Evolutionary conservation across 2,113 vertebrate genomes (phyloP).

Genomic region (Bambusicola thoracicus): DNA sequence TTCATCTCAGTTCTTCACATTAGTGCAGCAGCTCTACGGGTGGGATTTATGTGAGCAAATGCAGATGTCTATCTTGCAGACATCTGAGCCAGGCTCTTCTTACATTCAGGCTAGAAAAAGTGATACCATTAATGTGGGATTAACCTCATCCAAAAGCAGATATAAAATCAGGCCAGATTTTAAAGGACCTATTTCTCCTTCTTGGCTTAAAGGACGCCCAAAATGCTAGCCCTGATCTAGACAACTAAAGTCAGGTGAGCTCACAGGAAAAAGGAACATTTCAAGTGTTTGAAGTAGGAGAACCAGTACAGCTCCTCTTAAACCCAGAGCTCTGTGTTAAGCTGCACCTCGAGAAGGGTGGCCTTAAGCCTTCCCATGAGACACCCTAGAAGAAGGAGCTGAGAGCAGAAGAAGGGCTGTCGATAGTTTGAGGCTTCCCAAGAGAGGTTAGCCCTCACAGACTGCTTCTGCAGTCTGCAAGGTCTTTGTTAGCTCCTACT

Average conservation of each 20-base stretch:
- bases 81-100: constrained; percentile 63
- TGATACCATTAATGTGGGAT: constrained; percentile 66
- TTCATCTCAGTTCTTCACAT: constrained; percentile 52
- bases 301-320: background rate
- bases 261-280: background rate
- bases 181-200: background rate
- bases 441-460: background rate
- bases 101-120: constrained; percentile 40
- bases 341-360: background rate
- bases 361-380: background rate
- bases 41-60: constrained; percentile 70
- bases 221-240: background rate
- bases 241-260: constrained; percentile 28
- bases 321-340: background rate
- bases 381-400: background rate
- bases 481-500: background rate
- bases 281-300: background rate
- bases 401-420: background rate
- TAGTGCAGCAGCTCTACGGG: constrained; percentile 33
- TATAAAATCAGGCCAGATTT: constrained; percentile 38
- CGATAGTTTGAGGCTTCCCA: background rate
- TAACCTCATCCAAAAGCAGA: constrained; percentile 60
- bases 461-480: background rate
- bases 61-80: constrained; percentile 71
- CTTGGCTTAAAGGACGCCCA: constrained; percentile 1